These are phyloP conservation scores for Orthonychiurus folsomi DNA, from an alignment of 2,888 invertebrate species.

Conservation along the genomic window DNA sequence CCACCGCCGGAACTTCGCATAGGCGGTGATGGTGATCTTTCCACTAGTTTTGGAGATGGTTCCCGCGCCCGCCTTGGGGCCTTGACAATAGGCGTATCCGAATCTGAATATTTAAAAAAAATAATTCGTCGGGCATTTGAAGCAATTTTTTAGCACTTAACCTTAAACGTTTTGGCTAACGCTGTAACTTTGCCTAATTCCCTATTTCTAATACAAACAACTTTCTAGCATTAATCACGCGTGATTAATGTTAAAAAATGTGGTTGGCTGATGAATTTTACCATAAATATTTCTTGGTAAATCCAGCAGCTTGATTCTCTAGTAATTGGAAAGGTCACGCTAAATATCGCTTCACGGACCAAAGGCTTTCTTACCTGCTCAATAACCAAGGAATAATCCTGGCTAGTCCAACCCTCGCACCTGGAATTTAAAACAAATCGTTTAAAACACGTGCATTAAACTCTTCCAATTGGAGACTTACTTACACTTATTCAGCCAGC, in stretches of 20 bases:
- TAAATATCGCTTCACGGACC: slow-evolving; percentile 24
- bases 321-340: neutral
- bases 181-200: no score
- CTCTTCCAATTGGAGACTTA: no score
- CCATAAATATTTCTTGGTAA: no score
- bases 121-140: neutral
- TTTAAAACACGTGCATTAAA: no score
- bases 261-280: no score
- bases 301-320: no score
- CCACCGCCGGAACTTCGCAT: slow-evolving; percentile 43
- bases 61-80: slow-evolving; percentile 15
- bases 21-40: slow-evolving; percentile 41
- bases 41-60: neutral
- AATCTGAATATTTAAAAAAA: slow-evolving; percentile 21
- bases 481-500: no score
- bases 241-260: no score
- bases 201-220: no score
- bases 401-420: neutral
- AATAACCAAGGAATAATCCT: slow-evolving; percentile 9
- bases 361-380: slow-evolving; percentile 9
- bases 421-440: neutral
- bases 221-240: no score
- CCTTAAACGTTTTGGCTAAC: no score
- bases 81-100: slow-evolving; percentile 28
- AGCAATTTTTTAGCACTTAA: no score